These are phyloP conservation scores for Eupithecia tripunctaria DNA, from an alignment of 2,888 invertebrate genomes.

Conservation along the genomic window DNA sequence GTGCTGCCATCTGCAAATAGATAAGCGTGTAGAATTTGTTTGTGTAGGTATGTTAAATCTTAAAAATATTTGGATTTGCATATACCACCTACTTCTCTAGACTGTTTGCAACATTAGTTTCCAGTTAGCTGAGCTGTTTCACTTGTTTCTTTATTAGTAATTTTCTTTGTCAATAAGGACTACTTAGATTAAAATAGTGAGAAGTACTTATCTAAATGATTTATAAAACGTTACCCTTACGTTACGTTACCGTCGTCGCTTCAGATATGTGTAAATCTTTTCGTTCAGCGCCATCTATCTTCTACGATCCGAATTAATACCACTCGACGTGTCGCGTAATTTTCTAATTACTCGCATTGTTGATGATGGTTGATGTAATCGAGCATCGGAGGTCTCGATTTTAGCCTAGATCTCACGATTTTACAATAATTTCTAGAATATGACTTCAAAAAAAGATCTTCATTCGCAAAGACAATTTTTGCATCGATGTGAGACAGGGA, in stretches of 20 bases:
- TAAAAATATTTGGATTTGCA: too few relatives aligned
- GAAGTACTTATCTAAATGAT: too few relatives aligned
- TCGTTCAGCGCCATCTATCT: conserved; percentile 31
- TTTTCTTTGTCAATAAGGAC: too few relatives aligned
- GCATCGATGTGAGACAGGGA: too few relatives aligned
- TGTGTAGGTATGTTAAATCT: too few relatives aligned
- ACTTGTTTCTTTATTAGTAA: too few relatives aligned
- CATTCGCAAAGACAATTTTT: too few relatives aligned
- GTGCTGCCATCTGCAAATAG: not conserved
- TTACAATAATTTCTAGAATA: conserved; percentile 30
- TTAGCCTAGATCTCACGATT: conserved; percentile 26
- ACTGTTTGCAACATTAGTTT: too few relatives aligned
- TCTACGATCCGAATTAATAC: conserved; percentile 10
- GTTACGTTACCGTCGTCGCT: not conserved
- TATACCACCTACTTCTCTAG: too few relatives aligned
- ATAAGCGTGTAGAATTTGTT: not conserved
- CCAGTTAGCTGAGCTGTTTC: too few relatives aligned
- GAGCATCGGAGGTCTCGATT: conserved; percentile 1
- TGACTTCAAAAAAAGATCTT: not conserved
- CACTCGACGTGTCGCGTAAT: conserved; percentile 8
- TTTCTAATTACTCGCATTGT: conserved; percentile 27
- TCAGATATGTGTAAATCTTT: not conserved
- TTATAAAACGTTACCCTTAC: not conserved
- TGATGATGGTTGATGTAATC: conserved; percentile 17
- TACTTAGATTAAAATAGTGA: too few relatives aligned